Base-by-base conservation (phyloP, 2,888 invertebrate genomes). In the Rhabditoides inermis region DNA sequence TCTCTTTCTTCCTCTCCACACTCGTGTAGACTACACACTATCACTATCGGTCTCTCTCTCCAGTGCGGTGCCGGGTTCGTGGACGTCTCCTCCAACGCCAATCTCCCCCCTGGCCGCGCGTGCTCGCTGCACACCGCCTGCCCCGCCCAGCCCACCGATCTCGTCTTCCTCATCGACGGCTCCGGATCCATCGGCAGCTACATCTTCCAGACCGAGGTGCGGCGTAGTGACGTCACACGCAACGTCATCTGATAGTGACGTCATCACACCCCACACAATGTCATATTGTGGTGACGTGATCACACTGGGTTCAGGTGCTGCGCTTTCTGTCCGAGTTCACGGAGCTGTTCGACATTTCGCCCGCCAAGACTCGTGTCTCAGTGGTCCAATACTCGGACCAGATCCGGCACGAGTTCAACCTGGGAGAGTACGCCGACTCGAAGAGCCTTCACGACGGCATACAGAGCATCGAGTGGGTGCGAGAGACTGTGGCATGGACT, bases 101-200 rank as follows among this genome's bases (percentile, higher is more conserved):
- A 68, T 36, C 63, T 75, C 26, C 68, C 65, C 20, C 69, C 68
- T n/a, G 75, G 75, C 30, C 56, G 75, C 35, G 75, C 73, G 35
- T 75, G 75, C 60, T 70, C 73, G 18, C 62, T 73, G 7, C 66
- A 69, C 49, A 74, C 74, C 18, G 55, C 63, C 18, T 75, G 61
- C 48, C 69, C 71, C 10, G 61, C 60, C n/a, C 73, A 71, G 30
- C 56, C 58, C n/a, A 70, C 74, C 15, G 74, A 74, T 46, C 57
- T 74, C 35, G 68, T 74, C 20, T 74, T 74, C 60, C 55, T 74
- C 30, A 58, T 74, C 46, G 74, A 74, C 50, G 74, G 74, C 20
- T 69, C 69, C 35, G 74, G 74, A 27, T 69, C 69, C 10, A 74
- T 74, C 50, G 74, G 74, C 40, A 65, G 66, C 1, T 61, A 69